Conservation (phyloP, 1,140 invertebrate genomes). For the Anastrepha ludens region DNA sequence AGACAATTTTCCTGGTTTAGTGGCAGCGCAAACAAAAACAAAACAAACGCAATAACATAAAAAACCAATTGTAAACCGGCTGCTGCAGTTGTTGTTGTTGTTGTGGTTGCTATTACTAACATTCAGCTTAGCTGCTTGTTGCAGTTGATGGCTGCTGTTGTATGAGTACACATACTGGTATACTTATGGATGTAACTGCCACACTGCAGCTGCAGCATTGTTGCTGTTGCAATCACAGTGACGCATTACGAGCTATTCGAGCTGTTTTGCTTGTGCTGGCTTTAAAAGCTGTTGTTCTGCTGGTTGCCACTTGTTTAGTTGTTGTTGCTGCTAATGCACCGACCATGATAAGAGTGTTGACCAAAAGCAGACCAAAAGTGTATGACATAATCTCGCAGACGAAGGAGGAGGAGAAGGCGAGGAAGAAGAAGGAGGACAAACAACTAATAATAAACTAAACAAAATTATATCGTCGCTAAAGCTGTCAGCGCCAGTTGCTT, state of each 20-base stretch:
- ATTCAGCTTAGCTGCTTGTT: not conserved
- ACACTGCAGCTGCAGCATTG: not conserved
- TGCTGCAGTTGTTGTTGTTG: not conserved
- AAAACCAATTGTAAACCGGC: not conserved
- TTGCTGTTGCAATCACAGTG: not conserved
- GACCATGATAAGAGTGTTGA: conserved; percentile 7
- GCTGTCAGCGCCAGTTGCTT: not conserved
- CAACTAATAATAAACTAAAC: not conserved
- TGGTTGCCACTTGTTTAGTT: not conserved
- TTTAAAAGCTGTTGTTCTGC: not conserved
- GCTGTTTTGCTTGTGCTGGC: not conserved
- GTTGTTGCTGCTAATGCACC: not conserved
- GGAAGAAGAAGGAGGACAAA: not conserved
- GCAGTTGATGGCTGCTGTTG: not conserved
- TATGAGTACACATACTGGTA: not conserved
- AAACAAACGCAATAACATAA: not conserved
- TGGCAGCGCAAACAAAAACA: not conserved
- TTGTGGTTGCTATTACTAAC: too few species aligned
- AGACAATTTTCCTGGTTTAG: conserved; percentile 16
- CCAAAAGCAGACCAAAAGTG: not conserved
- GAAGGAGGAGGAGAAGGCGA: not conserved
- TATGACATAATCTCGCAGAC: not conserved
- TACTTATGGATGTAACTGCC: not conserved
- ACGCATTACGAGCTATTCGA: not conserved
- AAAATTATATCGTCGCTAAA: not conserved